Base-by-base conservation (phyloP, 2,113 vertebrate species). In the Hippolais icterina region DNA sequence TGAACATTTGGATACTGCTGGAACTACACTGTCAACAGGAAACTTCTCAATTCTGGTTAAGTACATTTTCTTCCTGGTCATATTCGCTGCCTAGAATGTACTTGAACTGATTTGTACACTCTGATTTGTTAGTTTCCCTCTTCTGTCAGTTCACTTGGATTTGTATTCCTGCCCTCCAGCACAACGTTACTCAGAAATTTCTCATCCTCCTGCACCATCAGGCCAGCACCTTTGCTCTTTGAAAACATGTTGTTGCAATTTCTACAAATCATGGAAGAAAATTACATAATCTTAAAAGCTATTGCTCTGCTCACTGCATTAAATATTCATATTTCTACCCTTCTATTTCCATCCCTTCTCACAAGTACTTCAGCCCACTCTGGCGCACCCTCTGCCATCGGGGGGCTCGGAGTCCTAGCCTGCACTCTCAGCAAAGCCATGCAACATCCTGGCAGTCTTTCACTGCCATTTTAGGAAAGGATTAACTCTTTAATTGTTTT, bases 401-500 rank as follows among this genome's bases (percentile, higher is more conserved):
- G 11, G 19, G 20, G 19, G 12, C 66, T 24, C n/a, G 9, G 79
- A 35, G 20, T 14, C 70, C 59, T 64, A 85, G 66, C 54, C n/a
- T 33, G 50, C 3, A 0, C 47, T 24, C 82, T 35, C 86, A 50
- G 59, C 64, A 39, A 37, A 91, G 35, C 29, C 21, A 23, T 1
- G 12, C 24, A 15, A 66, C 2, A 11, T 66, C 64, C 83, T 59
- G 47, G 29, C 83, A 49, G 29, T 56, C 60, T 27, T 39, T 54
- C 52, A 31, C 31, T 39, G 72, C 29, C 65, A 5, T 54, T 78
- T 75, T 27, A 64, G 56, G 39, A 76, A 60, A 68, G 65, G 80
- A 91, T 89, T 44, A 89, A 37, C n/a, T 65, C 80, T 81, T 83
- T 24, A 37, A 52, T 77, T 92, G 77, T 70, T 95, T 70, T 52